phyloP scores from a whole-genome alignment of 2,888 invertebrate genomes.

The Cerastoderma edule region DNA sequence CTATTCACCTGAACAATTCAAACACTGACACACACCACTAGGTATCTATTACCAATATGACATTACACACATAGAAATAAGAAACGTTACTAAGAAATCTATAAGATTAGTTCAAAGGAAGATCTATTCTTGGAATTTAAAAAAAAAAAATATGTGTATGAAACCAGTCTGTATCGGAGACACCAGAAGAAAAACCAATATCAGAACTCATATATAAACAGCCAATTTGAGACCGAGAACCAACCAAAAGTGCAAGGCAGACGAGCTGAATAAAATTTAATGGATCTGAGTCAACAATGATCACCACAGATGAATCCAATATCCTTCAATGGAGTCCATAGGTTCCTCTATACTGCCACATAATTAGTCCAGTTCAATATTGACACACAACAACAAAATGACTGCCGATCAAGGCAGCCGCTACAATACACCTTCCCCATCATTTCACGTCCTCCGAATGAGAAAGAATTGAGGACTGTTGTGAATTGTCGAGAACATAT shows the following conservation, averaged over 20 bases:
- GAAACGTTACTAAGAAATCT: no score
- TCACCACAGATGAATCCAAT: conserved; percentile 14
- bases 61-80: no score
- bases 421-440: not conserved
- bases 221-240: not conserved
- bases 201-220: not conserved
- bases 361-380: conserved; percentile 24
- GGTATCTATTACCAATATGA: no score
- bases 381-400: conserved; percentile 24
- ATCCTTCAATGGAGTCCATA: not conserved
- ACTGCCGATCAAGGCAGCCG: not conserved
- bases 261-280: not conserved
- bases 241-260: not conserved
- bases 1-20: no score
- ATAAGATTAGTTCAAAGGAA: no score
- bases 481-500: not conserved
- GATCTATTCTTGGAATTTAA: no score
- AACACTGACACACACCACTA: no score
- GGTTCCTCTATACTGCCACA: not conserved
- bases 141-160: not conserved
- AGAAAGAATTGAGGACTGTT: conserved; percentile 17
- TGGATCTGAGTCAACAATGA: not conserved
- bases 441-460: not conserved
- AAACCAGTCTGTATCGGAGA: not conserved
- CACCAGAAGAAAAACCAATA: conserved; percentile 8